phyloP scores from a whole-genome alignment of 37 sponge, comb jelly and placozoan genomes.

The Crambe crambe region DNA sequence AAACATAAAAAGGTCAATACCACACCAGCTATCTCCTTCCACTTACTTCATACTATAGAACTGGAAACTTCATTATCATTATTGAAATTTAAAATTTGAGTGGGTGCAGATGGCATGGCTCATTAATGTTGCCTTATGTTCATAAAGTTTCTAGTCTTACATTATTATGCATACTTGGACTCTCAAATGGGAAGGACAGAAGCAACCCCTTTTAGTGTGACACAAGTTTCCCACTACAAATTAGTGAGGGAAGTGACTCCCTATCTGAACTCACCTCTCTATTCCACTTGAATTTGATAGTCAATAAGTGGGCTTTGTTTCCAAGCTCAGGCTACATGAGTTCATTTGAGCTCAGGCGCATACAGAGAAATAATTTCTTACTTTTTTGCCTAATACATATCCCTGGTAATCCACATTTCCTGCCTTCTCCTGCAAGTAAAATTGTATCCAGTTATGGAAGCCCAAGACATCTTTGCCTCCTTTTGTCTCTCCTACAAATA shows the following conservation, averaged over 20 bases:
- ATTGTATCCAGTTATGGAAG: constrained; percentile 98
- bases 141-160: too few species aligned
- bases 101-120: not conserved
- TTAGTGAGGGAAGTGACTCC: too few species aligned
- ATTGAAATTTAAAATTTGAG: not conserved
- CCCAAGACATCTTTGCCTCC: constrained; percentile 71
- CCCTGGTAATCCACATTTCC: constrained; percentile 96
- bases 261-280: too few species aligned
- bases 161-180: too few species aligned
- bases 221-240: too few species aligned
- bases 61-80: not conserved
- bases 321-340: constrained; percentile 52
- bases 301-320: constrained; percentile 43
- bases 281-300: constrained; percentile 85
- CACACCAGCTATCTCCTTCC: not conserved
- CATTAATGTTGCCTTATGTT: not conserved
- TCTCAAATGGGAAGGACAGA: too few species aligned
- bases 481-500: constrained; percentile 94
- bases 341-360: not conserved
- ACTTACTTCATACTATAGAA: not conserved
- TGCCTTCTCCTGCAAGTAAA: constrained; percentile 86
- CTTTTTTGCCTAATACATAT: constrained; percentile 73
- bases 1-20: not conserved
- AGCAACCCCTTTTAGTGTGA: too few species aligned
- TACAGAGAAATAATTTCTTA: not conserved